phyloP scores from a whole-genome alignment of 2,797 vertebrate species.

The Characodon lateralis region DNA sequence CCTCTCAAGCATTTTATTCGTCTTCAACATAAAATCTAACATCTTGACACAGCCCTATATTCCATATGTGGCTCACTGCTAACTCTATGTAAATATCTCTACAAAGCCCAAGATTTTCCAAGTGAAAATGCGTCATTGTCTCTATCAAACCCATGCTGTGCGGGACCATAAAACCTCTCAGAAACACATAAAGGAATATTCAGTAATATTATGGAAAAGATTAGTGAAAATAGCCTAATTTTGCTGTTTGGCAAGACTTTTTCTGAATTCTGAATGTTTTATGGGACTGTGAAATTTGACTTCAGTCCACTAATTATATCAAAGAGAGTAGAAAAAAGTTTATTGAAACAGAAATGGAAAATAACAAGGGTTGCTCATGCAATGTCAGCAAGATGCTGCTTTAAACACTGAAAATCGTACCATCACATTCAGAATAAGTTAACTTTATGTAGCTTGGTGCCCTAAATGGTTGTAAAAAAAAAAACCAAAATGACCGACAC shows the following conservation, averaged over 20 bases:
- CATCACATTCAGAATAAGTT: conserved; percentile 20
- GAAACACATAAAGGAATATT: conserved; percentile 45
- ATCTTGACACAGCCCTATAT: background rate
- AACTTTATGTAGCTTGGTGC: conserved; percentile 7
- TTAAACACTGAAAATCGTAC: background rate
- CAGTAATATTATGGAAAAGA: conserved; percentile 27
- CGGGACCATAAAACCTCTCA: conserved; percentile 50
- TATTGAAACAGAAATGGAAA: conserved; percentile 9
- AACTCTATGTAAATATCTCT: conserved; percentile 5
- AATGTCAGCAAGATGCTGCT: conserved; percentile 19
- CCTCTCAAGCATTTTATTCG: too few relatives aligned
- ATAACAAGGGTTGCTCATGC: conserved; percentile 14
- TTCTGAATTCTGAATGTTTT: conserved; percentile 35
- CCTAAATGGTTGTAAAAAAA: conserved; percentile 11
- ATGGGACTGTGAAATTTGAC: conserved; percentile 43
- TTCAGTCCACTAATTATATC: conserved; percentile 16
- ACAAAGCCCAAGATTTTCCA: conserved; percentile 19
- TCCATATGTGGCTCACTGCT: background rate
- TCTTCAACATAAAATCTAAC: too few relatives aligned
- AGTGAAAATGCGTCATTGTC: conserved; percentile 20
- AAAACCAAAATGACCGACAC: background rate
- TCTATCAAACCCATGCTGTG: conserved; percentile 43
- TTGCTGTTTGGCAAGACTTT: conserved; percentile 36
- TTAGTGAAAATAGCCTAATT: conserved; percentile 28
- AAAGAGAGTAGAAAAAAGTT: background rate